Conservation (phyloP, 1,140 invertebrate species). For the Goniozus legneri region DNA sequence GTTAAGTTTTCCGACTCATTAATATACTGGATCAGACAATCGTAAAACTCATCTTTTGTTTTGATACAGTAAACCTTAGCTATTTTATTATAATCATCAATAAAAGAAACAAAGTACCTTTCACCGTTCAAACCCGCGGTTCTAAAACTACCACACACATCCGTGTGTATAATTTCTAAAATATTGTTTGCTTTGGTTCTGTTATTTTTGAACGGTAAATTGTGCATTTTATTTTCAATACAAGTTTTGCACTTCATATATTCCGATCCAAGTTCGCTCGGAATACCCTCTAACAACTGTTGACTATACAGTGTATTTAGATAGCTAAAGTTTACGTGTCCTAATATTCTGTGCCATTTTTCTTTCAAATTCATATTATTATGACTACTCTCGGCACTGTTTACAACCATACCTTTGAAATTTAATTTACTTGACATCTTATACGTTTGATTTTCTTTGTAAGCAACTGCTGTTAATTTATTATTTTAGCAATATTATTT, state of each 20-base stretch:
- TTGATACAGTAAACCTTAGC: slow-evolving; percentile 7
- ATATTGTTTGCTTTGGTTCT: background rate
- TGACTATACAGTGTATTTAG: slow-evolving; percentile 1
- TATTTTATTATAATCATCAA: background rate
- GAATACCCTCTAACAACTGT: background rate
- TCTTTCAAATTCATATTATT: slow-evolving; percentile 4
- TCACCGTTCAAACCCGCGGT: background rate
- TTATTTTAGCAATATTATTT: slow-evolving; percentile 5
- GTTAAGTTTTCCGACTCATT: slow-evolving; percentile 4
- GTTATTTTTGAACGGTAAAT: background rate
- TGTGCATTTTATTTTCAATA: background rate
- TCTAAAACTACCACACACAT: background rate
- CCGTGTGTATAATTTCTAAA: background rate
- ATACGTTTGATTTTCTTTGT: slow-evolving; percentile 8
- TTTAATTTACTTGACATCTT: slow-evolving; percentile 6
- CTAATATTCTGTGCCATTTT: slow-evolving; percentile 12
- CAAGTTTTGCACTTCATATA: background rate
- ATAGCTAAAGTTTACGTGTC: slow-evolving; percentile 7
- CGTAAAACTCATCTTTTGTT: slow-evolving; percentile 1
- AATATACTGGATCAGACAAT: slow-evolving; percentile 3
- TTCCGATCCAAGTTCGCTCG: background rate
- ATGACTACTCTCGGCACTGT: background rate
- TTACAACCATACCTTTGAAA: background rate
- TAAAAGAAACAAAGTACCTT: background rate
- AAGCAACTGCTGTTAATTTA: slow-evolving; percentile 8